These are phyloP conservation scores for Sphaeridia pumilis DNA, from an alignment of 2,888 invertebrate genomes.

Conservation along the genomic window DNA sequence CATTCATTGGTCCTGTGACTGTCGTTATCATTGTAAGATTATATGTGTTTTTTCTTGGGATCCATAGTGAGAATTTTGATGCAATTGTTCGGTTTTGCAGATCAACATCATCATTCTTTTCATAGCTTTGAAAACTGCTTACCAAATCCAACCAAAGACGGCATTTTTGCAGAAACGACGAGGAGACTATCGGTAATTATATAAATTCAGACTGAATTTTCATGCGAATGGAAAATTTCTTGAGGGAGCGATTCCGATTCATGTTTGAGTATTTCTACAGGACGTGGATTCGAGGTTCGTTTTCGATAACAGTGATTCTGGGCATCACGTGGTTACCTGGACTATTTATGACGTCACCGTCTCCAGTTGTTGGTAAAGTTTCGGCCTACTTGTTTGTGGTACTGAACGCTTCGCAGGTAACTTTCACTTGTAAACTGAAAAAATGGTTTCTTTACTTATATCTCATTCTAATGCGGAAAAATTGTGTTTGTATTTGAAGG, in stretches of 20 bases:
- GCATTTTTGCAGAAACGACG: background rate
- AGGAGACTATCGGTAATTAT: background rate
- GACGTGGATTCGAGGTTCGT: conserved; percentile 10
- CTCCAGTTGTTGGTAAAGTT: background rate
- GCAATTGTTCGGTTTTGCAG: conserved; percentile 10
- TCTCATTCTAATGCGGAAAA: too few species aligned
- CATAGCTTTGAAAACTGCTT: conserved; percentile 29
- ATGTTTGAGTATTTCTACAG: too few species aligned
- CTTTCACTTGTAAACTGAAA: background rate
- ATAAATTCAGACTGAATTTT: too few species aligned
- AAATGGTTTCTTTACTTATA: too few species aligned
- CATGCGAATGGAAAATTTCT: too few species aligned
- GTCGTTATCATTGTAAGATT: conserved; percentile 6
- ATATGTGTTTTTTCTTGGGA: too few species aligned
- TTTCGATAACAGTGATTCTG: conserved; percentile 11
- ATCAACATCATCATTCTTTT: conserved; percentile 25
- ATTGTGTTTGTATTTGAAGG: conserved; percentile 7
- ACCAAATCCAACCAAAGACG: conserved; percentile 17
- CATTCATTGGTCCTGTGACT: conserved; percentile 10
- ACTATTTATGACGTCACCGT: conserved; percentile 7
- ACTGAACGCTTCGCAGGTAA: conserved; percentile 21
- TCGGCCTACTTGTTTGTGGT: conserved; percentile 11
- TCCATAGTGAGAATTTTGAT: background rate
- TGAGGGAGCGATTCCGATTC: too few species aligned
- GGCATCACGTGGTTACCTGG: conserved; percentile 17